Evolutionary conservation across 2,888 invertebrate genomes (phyloP).

Genomic region (Drosophila quinaria): DNA sequence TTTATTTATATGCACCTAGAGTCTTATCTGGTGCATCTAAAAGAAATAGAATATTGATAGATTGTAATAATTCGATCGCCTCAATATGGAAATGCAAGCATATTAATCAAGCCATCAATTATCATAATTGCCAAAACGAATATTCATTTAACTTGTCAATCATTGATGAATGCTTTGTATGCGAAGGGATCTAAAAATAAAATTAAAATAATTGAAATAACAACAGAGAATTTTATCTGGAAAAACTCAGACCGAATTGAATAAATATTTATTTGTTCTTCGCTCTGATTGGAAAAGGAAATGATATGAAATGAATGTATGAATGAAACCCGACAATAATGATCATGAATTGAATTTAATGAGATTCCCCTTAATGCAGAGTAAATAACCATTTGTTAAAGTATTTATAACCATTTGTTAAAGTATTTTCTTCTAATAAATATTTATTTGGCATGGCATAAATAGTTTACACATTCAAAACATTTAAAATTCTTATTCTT

Average conservation of each 20-base stretch:
- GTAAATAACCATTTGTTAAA: background rate
- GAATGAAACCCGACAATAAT: constrained; percentile 4
- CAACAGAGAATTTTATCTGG: constrained; percentile 8
- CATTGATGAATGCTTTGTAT: constrained; percentile 36
- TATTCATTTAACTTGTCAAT: constrained; percentile 61
- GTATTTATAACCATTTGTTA: background rate
- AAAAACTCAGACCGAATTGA: constrained; percentile 11
- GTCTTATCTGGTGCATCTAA: background rate
- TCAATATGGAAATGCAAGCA: constrained; percentile 19
- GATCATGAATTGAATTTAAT: constrained; percentile 23
- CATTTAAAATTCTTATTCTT: constrained; percentile 73
- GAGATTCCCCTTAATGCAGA: background rate
- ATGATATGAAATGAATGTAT: constrained; percentile 7
- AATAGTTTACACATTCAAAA: constrained; percentile 75
- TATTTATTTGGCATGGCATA: constrained; percentile 68
- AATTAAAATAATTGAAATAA: constrained; percentile 17
- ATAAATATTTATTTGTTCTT: constrained; percentile 22
- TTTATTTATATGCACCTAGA: background rate
- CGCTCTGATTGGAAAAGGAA: constrained; percentile 21
- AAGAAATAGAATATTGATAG: background rate
- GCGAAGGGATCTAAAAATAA: constrained; percentile 28
- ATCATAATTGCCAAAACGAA: constrained; percentile 43
- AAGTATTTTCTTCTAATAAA: constrained; percentile 44
- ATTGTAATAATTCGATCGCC: constrained; percentile 1
- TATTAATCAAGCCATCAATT: constrained; percentile 58